Base-by-base conservation (phyloP, 2,113 vertebrate species). In the Willisornis vidua region DNA sequence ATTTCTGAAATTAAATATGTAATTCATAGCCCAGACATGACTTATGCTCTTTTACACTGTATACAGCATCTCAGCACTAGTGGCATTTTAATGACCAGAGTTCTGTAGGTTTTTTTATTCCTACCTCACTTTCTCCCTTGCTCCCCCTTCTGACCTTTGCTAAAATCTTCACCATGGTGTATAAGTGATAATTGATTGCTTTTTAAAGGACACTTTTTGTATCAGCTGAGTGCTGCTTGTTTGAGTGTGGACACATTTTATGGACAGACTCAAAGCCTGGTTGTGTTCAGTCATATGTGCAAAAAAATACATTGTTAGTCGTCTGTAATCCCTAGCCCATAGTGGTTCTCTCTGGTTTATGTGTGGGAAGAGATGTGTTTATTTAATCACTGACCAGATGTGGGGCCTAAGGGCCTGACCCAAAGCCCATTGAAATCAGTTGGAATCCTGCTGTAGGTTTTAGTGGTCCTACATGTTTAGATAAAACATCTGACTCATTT, bases 331-430 rank as follows among this genome's bases (percentile, higher is more conserved):
- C 46, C 59, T 29, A 83, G 55, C 48, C 71, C 46, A 12, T 73
- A 63, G 67, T 81, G 48, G 24, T 85, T 94, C 37, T 85, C 46
- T 68, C 14, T 72, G 72, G 85, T 74, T 93, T 84, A 20, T 71
- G 7, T 61, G 67, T 86, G 88, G 83, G 83, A 82, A 93, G 66
- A 79, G 37, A 61, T 75, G 85, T 57, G 63, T 25, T 84, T 77
- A 54, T 95, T 94, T 94, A 84, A 89, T 82, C 49, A 58, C 55
- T 70, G 83, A 86, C 29, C 85, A 91, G 83, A 94, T 93, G 81
- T 0, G 3, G 70, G 61, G 58, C 89, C 80, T 84, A 63, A 89
- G 83, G 76, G 73, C 48, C 76, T 95, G 92, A 96, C 90, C 79
- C 74, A 93, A 84, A 93, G 86, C 41, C 72, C 73, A 35, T 35